Conservation (phyloP, 2,113 vertebrate species). For the Calyptommatus sinebrachiatus region DNA sequence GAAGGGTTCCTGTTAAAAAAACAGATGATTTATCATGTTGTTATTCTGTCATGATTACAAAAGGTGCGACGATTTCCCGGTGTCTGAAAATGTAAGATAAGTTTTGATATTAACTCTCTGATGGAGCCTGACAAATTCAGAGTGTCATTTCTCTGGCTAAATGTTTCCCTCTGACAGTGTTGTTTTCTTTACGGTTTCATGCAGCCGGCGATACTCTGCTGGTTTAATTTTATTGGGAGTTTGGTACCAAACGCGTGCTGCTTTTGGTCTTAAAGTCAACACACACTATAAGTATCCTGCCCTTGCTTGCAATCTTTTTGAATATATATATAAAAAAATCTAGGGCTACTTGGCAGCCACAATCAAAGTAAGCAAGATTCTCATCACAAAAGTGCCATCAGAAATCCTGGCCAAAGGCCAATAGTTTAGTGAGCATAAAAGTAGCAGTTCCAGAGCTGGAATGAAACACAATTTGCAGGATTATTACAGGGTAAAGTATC, state of each 20-base stretch:
- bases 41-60: constrained; percentile 47
- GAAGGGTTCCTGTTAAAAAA: constrained; percentile 34
- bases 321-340: constrained; percentile 29
- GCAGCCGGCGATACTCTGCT: constrained; percentile 24
- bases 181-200: constrained; percentile 17
- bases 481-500: not conserved
- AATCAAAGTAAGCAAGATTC: constrained; percentile 13
- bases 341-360: not conserved
- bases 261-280: constrained; percentile 26
- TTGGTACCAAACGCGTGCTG: constrained; percentile 27
- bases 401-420: not conserved
- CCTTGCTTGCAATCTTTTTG: constrained; percentile 10
- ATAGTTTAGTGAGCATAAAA: constrained; percentile 10
- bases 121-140: constrained; percentile 14
- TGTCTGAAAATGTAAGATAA: constrained; percentile 52
- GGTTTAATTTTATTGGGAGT: constrained; percentile 19
- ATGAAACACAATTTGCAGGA: constrained; percentile 19
- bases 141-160: constrained; percentile 36
- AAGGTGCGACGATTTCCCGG: constrained; percentile 36
- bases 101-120: constrained; percentile 35
- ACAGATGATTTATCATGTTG: constrained; percentile 43
- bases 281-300: constrained; percentile 1
- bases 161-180: constrained; percentile 5
- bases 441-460: not conserved
- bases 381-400: not conserved